Percentiles rank a stretch among this genome's conserved stretches.
Evolutionary conservation across 1,140 invertebrate species (phyloP).

Genomic region (Tachypleus tridentatus): DNA sequence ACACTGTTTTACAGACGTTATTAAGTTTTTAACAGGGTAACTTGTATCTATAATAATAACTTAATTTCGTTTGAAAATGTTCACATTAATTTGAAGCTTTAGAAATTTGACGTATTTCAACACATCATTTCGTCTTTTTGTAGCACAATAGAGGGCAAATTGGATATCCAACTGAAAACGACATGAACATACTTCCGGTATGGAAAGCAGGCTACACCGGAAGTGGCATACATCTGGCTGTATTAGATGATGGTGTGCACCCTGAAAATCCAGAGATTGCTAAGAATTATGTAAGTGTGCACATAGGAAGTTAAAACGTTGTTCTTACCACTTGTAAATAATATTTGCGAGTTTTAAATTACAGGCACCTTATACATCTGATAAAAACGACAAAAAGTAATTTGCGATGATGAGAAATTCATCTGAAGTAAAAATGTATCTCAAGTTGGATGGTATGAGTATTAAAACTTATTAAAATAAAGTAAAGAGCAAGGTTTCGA

Average conservation of each 20-base stretch:
- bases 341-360: background rate
- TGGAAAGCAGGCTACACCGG: constrained; percentile 92
- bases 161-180: constrained; percentile 28
- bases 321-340: background rate
- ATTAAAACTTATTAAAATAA: no score
- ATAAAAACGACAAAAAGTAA: background rate
- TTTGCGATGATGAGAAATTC: no score
- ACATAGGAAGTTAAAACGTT: background rate
- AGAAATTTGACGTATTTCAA: constrained; percentile 2
- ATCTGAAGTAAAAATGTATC: no score
- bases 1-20: no score
- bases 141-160: constrained; percentile 32
- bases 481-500: no score
- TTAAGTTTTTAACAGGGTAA: no score
- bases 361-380: background rate
- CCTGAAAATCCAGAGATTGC: constrained; percentile 35
- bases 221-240: constrained; percentile 83
- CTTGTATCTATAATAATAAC: no score
- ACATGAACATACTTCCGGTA: constrained; percentile 44
- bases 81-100: background rate
- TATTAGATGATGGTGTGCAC: constrained; percentile 73
- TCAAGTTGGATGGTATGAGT: no score
- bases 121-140: constrained; percentile 13
- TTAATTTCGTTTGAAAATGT: no score
- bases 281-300: constrained; percentile 33